A percentile compares a stretch with the other conserved stretches of the same genome.
These are phyloP conservation scores for Fistularia tabacaria DNA, from an alignment of 2,797 vertebrate species.

Conservation along the genomic window DNA sequence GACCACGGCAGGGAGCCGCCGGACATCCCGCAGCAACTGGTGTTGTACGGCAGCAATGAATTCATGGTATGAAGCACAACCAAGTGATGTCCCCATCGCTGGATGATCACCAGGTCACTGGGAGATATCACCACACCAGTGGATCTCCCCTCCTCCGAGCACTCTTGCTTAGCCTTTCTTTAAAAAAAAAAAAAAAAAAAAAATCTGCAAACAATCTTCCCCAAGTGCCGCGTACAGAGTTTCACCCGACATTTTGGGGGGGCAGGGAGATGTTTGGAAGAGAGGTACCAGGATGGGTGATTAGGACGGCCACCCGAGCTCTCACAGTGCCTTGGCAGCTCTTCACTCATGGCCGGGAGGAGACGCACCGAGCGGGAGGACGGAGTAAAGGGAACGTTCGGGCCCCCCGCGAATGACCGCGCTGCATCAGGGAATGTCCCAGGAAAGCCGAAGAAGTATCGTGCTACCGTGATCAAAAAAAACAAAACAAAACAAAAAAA, in stretches of 20 bases:
- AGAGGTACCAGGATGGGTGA: constrained; percentile 34
- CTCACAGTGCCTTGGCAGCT: constrained; percentile 62
- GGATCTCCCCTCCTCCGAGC: constrained; percentile 37
- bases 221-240: constrained; percentile 63
- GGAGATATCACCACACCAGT: too few relatives aligned
- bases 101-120: neutral
- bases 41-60: constrained; percentile 90
- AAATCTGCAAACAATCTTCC: constrained; percentile 44
- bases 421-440: constrained; percentile 46
- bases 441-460: constrained; percentile 41
- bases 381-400: constrained; percentile 69
- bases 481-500: constrained; percentile 20
- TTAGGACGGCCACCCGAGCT: constrained; percentile 41
- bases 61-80: constrained; percentile 91
- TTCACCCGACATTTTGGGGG: constrained; percentile 33
- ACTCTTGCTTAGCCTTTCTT: constrained; percentile 53
- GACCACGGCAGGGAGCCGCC: constrained; percentile 76
- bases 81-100: constrained; percentile 20
- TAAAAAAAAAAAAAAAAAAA: constrained; percentile 38
- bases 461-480: constrained; percentile 1
- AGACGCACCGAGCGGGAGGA: constrained; percentile 42
- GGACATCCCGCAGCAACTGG: constrained; percentile 76
- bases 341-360: constrained; percentile 34
- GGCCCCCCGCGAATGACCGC: constrained; percentile 19
- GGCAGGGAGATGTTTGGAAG: constrained; percentile 24